Evolutionary conservation across 2,113 vertebrate species (phyloP).

Genomic region (Cyphomyrus discorhynchus): DNA sequence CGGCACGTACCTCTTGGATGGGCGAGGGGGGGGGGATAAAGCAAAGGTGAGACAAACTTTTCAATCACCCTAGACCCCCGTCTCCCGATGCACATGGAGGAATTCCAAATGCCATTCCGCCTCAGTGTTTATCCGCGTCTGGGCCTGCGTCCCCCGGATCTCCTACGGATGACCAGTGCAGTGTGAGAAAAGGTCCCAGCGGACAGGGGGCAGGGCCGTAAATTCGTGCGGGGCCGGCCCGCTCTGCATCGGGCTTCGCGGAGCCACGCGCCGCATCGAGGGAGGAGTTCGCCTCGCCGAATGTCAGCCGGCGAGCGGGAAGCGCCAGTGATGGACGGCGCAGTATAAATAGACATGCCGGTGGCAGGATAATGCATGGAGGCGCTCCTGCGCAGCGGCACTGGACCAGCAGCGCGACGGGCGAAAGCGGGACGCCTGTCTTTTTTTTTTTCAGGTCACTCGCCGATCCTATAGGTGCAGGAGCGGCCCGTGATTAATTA

Average conservation of each 20-base stretch:
- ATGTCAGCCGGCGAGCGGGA: slow-evolving; percentile 38
- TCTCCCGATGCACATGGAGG: slow-evolving; percentile 51
- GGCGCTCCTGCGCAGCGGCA: slow-evolving; percentile 58
- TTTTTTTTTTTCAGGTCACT: slow-evolving; percentile 69
- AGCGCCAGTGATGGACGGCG: slow-evolving; percentile 73
- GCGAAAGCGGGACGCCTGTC: slow-evolving; percentile 43
- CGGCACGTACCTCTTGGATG: slow-evolving; percentile 56
- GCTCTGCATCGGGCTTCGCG: neutral
- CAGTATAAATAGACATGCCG: slow-evolving; percentile 70
- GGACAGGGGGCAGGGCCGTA: no score
- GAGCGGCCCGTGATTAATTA: slow-evolving; percentile 67
- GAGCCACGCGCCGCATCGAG: neutral
- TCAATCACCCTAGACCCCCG: slow-evolving; percentile 56
- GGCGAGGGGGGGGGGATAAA: slow-evolving; percentile 60
- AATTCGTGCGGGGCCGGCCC: neutral
- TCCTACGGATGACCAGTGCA: neutral
- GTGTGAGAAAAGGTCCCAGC: slow-evolving; percentile 53
- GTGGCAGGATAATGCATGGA: slow-evolving; percentile 74
- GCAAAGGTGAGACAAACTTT: slow-evolving; percentile 57
- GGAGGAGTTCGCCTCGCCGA: neutral
- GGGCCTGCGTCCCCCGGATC: neutral
- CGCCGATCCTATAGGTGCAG: slow-evolving; percentile 54
- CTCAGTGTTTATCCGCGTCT: slow-evolving; percentile 46
- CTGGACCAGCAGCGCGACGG: slow-evolving; percentile 62
- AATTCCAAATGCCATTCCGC: slow-evolving; percentile 60